Conservation (phyloP, 2,888 invertebrate genomes). For the Ditylenchus weischeri region DNA sequence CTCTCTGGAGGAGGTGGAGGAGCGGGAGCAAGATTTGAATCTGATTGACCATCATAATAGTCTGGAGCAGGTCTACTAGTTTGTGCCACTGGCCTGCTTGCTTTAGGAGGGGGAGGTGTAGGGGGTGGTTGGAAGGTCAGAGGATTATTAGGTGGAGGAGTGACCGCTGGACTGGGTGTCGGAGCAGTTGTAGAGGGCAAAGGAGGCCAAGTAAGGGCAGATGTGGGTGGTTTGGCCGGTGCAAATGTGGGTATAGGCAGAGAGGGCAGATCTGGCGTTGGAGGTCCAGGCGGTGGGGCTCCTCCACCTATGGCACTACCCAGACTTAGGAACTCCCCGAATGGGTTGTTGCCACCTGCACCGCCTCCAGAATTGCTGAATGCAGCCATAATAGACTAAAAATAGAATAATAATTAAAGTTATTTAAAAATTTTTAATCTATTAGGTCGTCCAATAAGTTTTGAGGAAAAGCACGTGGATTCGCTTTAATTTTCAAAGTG, state of each 20-base stretch:
- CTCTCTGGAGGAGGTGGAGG: neutral
- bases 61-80: conserved; percentile 9
- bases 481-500: too few species aligned
- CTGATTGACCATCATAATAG: conserved; percentile 15
- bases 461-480: too few species aligned
- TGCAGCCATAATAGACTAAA: conserved; percentile 21
- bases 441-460: too few species aligned
- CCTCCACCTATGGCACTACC: conserved; percentile 19
- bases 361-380: conserved; percentile 29
- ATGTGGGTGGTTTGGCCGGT: conserved; percentile 6
- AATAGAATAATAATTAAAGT: too few species aligned
- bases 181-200: neutral
- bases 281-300: neutral
- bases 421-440: too few species aligned
- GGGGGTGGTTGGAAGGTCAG: neutral
- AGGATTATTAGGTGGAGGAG: neutral
- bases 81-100: neutral
- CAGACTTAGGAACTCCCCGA: conserved; percentile 28
- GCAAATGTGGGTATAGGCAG: conserved; percentile 8
- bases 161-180: neutral
- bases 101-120: neutral
- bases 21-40: neutral
- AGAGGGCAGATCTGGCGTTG: neutral
- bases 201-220: conserved; percentile 15
- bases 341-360: conserved; percentile 26